A percentile compares a stretch with the other conserved stretches of the same genome.
These are phyloP conservation scores for Apostichopus californicus DNA, from an alignment of 35 echinoderm and acorn worm species.

Conservation along the genomic window DNA sequence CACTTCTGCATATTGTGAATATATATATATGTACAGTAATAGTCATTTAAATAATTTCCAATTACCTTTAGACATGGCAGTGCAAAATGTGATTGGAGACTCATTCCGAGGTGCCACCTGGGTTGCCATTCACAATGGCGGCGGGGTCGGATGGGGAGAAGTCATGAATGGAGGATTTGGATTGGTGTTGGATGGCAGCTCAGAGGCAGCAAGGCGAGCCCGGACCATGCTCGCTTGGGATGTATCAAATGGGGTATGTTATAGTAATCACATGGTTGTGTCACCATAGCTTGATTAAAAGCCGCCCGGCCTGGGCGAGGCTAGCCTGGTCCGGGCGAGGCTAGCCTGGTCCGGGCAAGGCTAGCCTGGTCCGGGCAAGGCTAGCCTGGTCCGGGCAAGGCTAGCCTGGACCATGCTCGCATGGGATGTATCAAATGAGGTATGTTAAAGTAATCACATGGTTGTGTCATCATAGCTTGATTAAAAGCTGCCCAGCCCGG, in stretches of 20 bases:
- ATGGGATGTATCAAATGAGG: slow-evolving; percentile 99
- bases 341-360: too few species aligned
- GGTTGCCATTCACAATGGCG: slow-evolving; percentile 97
- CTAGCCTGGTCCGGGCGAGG: too few species aligned
- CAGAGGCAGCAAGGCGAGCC: slow-evolving; percentile 73
- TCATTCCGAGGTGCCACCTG: slow-evolving; percentile 98
- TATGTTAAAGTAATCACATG: slow-evolving; percentile 46
- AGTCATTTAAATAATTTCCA: too few species aligned
- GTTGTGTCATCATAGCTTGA: neutral
- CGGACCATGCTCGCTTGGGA: slow-evolving; percentile 96
- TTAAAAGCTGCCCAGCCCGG: too few species aligned
- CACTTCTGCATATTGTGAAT: too few species aligned
- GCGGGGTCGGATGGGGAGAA: slow-evolving; percentile 96
- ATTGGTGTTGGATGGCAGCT: slow-evolving; percentile 80
- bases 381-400: neutral
- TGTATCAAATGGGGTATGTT: slow-evolving; percentile 97
- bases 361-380: too few species aligned
- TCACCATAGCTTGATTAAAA: neutral
- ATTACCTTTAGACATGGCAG: slow-evolving; percentile 80
- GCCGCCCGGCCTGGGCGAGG: too few species aligned
- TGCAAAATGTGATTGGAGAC: slow-evolving; percentile 98
- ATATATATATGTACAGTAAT: too few species aligned
- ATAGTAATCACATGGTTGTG: neutral
- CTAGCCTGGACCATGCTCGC: slow-evolving; percentile 88
- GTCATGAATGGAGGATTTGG: slow-evolving; percentile 99